Conservation (phyloP, 1,140 invertebrate species). For the Aplysia californica region DNA sequence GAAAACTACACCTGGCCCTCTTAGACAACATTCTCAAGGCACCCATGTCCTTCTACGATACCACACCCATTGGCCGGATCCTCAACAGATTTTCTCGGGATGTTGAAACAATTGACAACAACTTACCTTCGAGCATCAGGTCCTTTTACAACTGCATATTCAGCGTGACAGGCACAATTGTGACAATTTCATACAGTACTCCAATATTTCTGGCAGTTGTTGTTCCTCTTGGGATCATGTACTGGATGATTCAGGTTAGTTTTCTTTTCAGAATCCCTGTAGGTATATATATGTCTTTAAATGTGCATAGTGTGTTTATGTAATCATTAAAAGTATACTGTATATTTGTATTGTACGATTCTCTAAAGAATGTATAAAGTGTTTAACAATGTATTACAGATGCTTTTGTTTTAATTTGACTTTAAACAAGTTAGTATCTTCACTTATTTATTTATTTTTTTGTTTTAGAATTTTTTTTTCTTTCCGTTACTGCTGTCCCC, state of each 20-base stretch:
- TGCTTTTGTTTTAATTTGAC: too few species aligned
- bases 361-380: too few species aligned
- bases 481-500: too few species aligned
- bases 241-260: slow-evolving; percentile 31
- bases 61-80: slow-evolving; percentile 74
- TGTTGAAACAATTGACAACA: slow-evolving; percentile 55
- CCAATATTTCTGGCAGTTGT: slow-evolving; percentile 69
- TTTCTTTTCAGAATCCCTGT: neutral
- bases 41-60: slow-evolving; percentile 75
- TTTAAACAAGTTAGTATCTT: too few species aligned
- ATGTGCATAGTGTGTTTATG: too few species aligned
- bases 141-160: slow-evolving; percentile 54
- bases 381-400: too few species aligned
- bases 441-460: too few species aligned
- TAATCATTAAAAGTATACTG: too few species aligned
- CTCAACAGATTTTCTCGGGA: slow-evolving; percentile 75
- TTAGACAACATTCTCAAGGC: slow-evolving; percentile 71
- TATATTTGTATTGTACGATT: too few species aligned
- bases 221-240: slow-evolving; percentile 34
- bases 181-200: slow-evolving; percentile 83
- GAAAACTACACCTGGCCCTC: slow-evolving; percentile 80
- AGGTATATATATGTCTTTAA: slow-evolving; percentile 8
- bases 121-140: slow-evolving; percentile 47
- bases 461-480: too few species aligned
- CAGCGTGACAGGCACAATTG: slow-evolving; percentile 78